Evolutionary conservation across 2,113 vertebrate genomes (phyloP).

Genomic region (Oryzias javanicus): DNA sequence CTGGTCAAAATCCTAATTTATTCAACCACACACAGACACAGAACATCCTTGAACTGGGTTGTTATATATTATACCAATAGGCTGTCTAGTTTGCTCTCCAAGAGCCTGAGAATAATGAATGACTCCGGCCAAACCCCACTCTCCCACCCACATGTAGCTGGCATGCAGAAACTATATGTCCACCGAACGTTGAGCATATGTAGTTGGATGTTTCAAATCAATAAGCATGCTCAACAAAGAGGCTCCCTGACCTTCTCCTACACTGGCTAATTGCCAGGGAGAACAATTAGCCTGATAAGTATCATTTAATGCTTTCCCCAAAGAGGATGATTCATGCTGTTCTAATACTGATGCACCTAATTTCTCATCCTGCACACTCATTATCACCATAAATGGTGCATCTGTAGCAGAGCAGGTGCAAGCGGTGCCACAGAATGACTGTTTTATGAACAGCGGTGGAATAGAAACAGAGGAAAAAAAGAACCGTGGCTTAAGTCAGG

Average conservation of each 20-base stretch:
- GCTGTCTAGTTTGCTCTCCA: slow-evolving; percentile 26
- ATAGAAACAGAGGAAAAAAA: slow-evolving; percentile 57
- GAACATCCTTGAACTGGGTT: slow-evolving; percentile 7
- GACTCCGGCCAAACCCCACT: neutral
- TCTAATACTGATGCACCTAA: slow-evolving; percentile 62
- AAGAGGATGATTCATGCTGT: slow-evolving; percentile 38
- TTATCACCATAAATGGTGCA: slow-evolving; percentile 58
- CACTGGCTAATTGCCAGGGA: slow-evolving; percentile 50
- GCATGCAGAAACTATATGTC: slow-evolving; percentile 32
- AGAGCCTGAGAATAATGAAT: slow-evolving; percentile 30
- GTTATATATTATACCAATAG: slow-evolving; percentile 45
- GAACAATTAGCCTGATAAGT: slow-evolving; percentile 70
- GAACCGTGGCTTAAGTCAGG: slow-evolving; percentile 30
- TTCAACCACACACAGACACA: slow-evolving; percentile 2
- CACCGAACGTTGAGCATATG: slow-evolving; percentile 29
- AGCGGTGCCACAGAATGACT: slow-evolving; percentile 35
- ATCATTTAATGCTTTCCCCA: slow-evolving; percentile 54
- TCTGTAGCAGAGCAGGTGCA: slow-evolving; percentile 52
- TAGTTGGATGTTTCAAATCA: slow-evolving; percentile 39
- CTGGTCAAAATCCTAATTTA: slow-evolving; percentile 1
- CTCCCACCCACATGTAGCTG: slow-evolving; percentile 22
- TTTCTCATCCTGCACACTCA: slow-evolving; percentile 55
- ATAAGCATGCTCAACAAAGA: slow-evolving; percentile 40
- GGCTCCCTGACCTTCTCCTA: slow-evolving; percentile 40
- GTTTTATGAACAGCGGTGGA: slow-evolving; percentile 52